Conservation (phyloP, 2,888 invertebrate genomes). For the Melanostoma mellinum region DNA sequence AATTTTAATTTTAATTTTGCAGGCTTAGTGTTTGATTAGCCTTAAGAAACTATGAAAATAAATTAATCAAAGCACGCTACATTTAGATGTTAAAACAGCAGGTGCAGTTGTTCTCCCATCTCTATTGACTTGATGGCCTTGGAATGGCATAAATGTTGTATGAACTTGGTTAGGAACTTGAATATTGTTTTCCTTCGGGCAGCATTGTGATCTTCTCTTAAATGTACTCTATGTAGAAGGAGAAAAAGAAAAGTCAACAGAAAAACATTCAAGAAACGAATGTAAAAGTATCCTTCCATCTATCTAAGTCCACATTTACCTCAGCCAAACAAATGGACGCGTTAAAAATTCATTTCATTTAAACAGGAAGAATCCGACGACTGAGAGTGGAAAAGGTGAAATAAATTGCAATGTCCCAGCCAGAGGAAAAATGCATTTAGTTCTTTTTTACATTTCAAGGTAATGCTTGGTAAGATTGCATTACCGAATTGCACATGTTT, state of each 20-base stretch:
- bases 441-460: background rate
- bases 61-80: background rate
- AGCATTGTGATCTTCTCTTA: constrained; percentile 6
- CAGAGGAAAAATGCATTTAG: constrained; percentile 27
- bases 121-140: constrained; percentile 22
- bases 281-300: constrained; percentile 24
- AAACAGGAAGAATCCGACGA: constrained; percentile 27
- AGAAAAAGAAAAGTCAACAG: constrained; percentile 20
- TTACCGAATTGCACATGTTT: constrained; percentile 29
- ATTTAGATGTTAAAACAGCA: constrained; percentile 6
- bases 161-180: constrained; percentile 19
- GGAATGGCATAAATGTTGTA: constrained; percentile 29
- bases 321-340: constrained; percentile 38
- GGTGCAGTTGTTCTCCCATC: constrained; percentile 14
- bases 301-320: constrained; percentile 37
- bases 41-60: background rate
- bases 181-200: background rate
- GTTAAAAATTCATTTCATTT: constrained; percentile 44
- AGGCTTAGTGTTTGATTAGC: too few relatives aligned
- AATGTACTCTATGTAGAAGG: background rate
- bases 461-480: constrained; percentile 35
- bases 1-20: too few relatives aligned
- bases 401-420: constrained; percentile 33
- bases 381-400: constrained; percentile 41
- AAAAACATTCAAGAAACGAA: constrained; percentile 7